Base-by-base conservation (phyloP, 2,888 invertebrate species). In the Amiota minor region DNA sequence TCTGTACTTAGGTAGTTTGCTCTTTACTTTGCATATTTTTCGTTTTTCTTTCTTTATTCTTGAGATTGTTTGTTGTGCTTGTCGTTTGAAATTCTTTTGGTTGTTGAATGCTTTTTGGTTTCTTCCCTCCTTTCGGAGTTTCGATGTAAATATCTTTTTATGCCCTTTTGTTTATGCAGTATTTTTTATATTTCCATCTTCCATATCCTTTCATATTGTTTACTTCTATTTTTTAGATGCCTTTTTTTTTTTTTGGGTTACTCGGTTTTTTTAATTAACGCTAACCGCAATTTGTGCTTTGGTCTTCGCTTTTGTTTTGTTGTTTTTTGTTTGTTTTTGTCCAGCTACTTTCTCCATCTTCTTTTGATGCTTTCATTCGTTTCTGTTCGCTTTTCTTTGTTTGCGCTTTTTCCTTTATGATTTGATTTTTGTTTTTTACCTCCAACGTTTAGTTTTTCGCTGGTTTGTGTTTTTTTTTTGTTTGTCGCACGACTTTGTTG, bases 201-300 rank as follows among this genome's bases (percentile, higher is more conserved):
- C n/a, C n/a, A 14, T 50, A 50, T 50, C 6, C n/a, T 53, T 4
- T 16, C 3, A 35, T 62, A 12, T 11, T 35, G 6, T 35, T 62
- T 62, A 8, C 18, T 35, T 62, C 3, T 62, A 35, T 62, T 20
- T n/a, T 59, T 59, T 45, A 62, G 62, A 45, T 62, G 62, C 45
- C 14, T 35, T 35, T 9, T 12, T 20, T 35, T 4, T 35, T 35
- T 9, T 12, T 20, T 35, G 61, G 61, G 18, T 61, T 61, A 61
- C 56, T 56, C 8, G 3, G 23, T 45, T 62, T 62, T 62, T 61
- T 62, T 62, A 62, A 62, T 62, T 62, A 62, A 62, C 45, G 62
- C 62, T 62, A 45, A 62, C 62, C 62, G 62, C 62, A 62, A 35
- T 62, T 59, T 35, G 35, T 35, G 35, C 35, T 35, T 35, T 35